Evolutionary conservation across 2,113 vertebrate genomes (phyloP).

Genomic region (Anthoscopus minutus): DNA sequence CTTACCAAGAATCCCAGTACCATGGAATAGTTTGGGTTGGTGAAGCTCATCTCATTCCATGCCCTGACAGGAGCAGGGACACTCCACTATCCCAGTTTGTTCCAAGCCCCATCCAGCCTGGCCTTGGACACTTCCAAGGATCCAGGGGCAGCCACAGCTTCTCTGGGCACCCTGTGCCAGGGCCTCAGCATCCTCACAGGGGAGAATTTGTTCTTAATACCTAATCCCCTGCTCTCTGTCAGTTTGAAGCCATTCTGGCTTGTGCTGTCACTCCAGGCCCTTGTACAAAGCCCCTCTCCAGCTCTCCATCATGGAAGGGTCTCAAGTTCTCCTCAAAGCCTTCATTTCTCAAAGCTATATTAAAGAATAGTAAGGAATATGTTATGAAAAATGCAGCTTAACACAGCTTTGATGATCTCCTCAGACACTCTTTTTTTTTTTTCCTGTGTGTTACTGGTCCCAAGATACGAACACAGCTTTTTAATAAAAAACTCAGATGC

Average conservation of each 20-base stretch:
- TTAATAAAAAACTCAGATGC: background rate
- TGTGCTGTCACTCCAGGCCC: background rate
- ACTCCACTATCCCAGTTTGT: rapidly evolving
- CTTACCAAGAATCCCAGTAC: background rate
- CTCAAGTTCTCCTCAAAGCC: background rate
- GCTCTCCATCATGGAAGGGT: background rate
- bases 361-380: background rate
- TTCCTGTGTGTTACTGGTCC: background rate
- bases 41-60: background rate
- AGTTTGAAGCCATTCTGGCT: background rate
- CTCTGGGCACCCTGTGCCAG: background rate
- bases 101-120: rapidly evolving
- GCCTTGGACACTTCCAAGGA: background rate
- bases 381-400: background rate
- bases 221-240: background rate
- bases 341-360: background rate
- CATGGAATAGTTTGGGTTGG: background rate
- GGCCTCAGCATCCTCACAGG: rapidly evolving
- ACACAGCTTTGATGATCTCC: background rate
- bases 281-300: background rate
- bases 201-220: too few relatives aligned
- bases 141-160: background rate
- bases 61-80: background rate
- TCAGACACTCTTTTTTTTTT: background rate
- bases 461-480: background rate